These are phyloP conservation scores for Volucella zonaria DNA, from an alignment of 2,888 invertebrate species.

Conservation along the genomic window DNA sequence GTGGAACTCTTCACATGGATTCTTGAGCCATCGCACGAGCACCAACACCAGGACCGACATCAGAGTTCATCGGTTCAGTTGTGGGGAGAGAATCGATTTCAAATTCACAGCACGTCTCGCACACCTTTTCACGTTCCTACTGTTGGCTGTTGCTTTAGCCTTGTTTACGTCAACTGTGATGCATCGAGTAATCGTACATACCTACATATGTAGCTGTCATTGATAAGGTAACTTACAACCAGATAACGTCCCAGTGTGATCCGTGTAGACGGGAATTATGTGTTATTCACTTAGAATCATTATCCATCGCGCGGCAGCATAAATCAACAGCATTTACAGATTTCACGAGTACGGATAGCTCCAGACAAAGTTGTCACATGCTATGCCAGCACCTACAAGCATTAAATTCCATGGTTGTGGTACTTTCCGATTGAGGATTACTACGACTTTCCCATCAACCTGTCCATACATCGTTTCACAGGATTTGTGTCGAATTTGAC, in stretches of 20 bases:
- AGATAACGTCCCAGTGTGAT: constrained; percentile 54
- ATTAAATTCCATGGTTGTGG: constrained; percentile 4
- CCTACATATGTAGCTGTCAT: constrained; percentile 66
- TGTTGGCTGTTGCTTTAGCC: background rate
- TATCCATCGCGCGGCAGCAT: constrained; percentile 61
- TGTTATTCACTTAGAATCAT: constrained; percentile 65
- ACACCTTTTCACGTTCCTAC: constrained; percentile 14
- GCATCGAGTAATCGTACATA: constrained; percentile 3
- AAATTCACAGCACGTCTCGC: constrained; percentile 69
- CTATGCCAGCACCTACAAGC: background rate
- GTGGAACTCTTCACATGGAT: constrained; percentile 34
- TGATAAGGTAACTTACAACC: constrained; percentile 55
- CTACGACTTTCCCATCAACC: background rate
- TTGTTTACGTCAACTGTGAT: constrained; percentile 5
- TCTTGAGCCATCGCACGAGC: constrained; percentile 18
- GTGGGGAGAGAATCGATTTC: constrained; percentile 58
- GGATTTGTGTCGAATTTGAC: constrained; percentile 60
- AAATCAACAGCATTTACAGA: constrained; percentile 53
- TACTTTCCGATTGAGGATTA: constrained; percentile 47
- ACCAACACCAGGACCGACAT: constrained; percentile 9
- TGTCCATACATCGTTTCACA: background rate
- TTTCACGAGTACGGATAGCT: constrained; percentile 14
- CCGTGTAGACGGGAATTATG: constrained; percentile 62
- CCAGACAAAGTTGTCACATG: constrained; percentile 48
- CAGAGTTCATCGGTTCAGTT: constrained; percentile 37